These are phyloP conservation scores for Brachionus plicatilis DNA, from an alignment of 1,140 invertebrate genomes.

Conservation along the genomic window DNA sequence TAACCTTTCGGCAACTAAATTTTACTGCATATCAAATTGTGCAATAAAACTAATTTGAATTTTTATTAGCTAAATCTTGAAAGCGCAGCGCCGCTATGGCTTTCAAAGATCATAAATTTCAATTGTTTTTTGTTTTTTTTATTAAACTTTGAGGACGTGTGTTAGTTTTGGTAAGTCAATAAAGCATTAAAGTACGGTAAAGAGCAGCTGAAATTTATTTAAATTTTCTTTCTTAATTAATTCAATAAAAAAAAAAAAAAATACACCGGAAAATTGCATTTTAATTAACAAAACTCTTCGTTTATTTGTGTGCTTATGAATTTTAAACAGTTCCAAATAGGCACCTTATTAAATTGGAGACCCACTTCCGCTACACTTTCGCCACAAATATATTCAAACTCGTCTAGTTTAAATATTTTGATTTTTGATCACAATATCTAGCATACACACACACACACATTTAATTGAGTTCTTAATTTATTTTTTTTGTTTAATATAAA, in stretches of 20 bases:
- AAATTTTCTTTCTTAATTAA: conserved; percentile 4
- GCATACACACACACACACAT: neutral
- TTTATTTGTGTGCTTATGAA: conserved; percentile 5
- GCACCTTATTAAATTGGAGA: neutral
- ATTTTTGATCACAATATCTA: neutral
- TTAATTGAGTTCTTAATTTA: neutral
- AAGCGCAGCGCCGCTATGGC: neutral
- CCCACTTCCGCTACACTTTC: neutral
- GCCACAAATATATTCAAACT: neutral
- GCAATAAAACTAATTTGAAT: conserved; percentile 5
- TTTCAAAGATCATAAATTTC: neutral
- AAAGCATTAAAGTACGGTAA: neutral
- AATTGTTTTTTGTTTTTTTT: neutral
- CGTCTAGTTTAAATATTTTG: neutral
- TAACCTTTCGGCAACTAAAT: neutral
- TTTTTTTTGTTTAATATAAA: too few species aligned
- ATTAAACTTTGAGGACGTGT: neutral
- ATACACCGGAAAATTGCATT: conserved; percentile 14
- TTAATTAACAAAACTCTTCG: conserved; percentile 8
- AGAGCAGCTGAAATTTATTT: conserved; percentile 26
- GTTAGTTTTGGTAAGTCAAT: conserved; percentile 24
- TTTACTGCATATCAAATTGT: conserved; percentile 16
- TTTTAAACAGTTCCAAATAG: neutral
- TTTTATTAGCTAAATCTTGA: neutral
- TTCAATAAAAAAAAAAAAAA: conserved; percentile 7